Base-by-base conservation (phyloP, 2,888 invertebrate species). In the Corbicula japonica region DNA sequence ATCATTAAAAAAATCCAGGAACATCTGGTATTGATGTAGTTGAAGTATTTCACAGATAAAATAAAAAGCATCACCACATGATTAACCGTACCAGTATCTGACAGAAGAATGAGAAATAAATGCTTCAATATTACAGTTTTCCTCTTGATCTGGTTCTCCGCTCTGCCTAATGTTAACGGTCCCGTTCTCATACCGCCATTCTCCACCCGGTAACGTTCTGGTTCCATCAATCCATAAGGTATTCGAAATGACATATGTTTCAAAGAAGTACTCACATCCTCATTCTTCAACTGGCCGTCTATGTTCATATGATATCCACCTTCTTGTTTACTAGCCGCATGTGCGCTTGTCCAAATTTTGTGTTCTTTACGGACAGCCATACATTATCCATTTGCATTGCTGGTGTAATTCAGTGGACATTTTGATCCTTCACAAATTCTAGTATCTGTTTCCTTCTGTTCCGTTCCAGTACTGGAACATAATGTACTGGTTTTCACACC, bases 201-300 rank as follows among this genome's bases (percentile, higher is more conserved):
- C 50, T 26, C 50, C 50, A 23, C 28, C 28, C 3, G 50, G 50
- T 50, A 50, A 50, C 3, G 26, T 50, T 15, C 50, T 50, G 6
- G 15, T 50, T 23, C 50, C 50, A 28, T 50, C 50, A 50, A 50
- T 50, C 50, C 50, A 50, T 5, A 50, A 12, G 50, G 4, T 28
- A 23, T 3, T 5, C 4, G 23, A 12, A 50, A 23, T 23, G 50
- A 50, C 4, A 50, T 50, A 18, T 50, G 23, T n/a, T n/a, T n/a
- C n/a, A n/a, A n/a, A n/a, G n/a, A n/a, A n/a, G n/a, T n/a, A n/a
- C n/a, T n/a, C n/a, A n/a, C n/a, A n/a, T n/a, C n/a, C n/a, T n/a
- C n/a, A n/a, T n/a, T n/a, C n/a, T n/a, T n/a, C n/a, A n/a, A n/a
- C 23, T 50, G 26, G 50, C 50, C 28, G 50, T 50, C 50, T 26